Conservation (phyloP, 2,797 vertebrate genomes). For the Pseudotriccus pelzelni region DNA sequence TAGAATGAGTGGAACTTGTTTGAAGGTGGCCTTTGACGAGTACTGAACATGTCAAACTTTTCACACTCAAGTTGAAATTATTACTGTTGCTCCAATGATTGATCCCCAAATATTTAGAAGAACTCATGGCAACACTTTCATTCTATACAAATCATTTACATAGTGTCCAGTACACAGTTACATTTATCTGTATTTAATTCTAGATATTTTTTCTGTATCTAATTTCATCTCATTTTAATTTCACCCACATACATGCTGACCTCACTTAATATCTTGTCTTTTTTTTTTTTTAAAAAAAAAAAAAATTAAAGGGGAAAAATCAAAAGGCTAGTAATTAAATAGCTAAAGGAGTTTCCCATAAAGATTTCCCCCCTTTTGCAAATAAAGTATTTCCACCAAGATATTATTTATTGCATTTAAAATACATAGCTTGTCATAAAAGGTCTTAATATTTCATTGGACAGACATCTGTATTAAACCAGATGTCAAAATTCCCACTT, state of each 20-base stretch:
- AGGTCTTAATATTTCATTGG: slow-evolving; percentile 31
- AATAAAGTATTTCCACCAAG: slow-evolving; percentile 19
- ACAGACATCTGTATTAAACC: slow-evolving; percentile 48
- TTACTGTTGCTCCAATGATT: not conserved
- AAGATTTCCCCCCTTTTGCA: not conserved
- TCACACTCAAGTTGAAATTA: not conserved
- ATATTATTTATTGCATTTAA: slow-evolving; percentile 18
- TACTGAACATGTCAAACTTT: not conserved
- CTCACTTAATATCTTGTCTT: accelerated
- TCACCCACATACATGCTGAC: accelerated
- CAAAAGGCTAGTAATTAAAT: not conserved
- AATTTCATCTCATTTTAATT: not conserved
- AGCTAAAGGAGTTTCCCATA: not conserved
- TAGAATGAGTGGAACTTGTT: not conserved
- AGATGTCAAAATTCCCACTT: slow-evolving; percentile 55
- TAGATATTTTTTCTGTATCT: not conserved
- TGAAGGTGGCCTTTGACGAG: not conserved
- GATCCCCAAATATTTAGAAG: not conserved
- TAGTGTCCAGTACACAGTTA: not conserved
- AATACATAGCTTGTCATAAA: slow-evolving; percentile 16
- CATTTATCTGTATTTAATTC: not conserved
- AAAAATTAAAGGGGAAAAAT: accelerated
- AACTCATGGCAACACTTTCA: accelerated
- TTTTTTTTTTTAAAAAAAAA: not conserved
- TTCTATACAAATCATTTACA: not conserved